Evolutionary conservation across 2,113 vertebrate species (phyloP).

Genomic region (Echinops telfairi): DNA sequence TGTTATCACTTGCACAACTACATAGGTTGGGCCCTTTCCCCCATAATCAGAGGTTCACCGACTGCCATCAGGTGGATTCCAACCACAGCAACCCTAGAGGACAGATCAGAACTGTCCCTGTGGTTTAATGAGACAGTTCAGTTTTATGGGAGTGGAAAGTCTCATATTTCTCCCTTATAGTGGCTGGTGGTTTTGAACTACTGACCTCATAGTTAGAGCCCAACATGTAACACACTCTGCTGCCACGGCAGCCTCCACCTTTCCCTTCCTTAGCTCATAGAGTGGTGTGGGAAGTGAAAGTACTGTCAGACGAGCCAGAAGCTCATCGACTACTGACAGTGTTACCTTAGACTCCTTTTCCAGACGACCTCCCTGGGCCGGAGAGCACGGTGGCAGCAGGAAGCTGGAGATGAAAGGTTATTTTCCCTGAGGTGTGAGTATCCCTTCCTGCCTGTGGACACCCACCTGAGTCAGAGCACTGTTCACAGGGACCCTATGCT

Average conservation of each 20-base stretch:
- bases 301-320: background rate
- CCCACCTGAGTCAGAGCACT: background rate
- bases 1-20: background rate
- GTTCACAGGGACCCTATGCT: rapidly evolving
- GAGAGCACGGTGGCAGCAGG: background rate
- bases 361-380: background rate
- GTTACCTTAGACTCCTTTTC: too few relatives aligned
- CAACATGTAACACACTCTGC: too few relatives aligned
- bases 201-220: too few relatives aligned
- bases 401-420: background rate
- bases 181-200: too few relatives aligned
- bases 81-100: too few relatives aligned
- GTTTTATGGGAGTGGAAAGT: too few relatives aligned
- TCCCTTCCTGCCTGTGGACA: background rate
- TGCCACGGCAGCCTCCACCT: too few relatives aligned
- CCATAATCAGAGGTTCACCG: background rate
- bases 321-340: background rate
- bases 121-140: too few relatives aligned
- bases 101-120: too few relatives aligned
- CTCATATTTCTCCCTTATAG: too few relatives aligned
- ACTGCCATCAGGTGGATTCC: too few relatives aligned
- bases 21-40: background rate
- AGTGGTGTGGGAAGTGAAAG: background rate
- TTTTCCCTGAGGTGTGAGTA: background rate
- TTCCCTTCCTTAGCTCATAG: background rate